Evolutionary conservation across 1,140 invertebrate genomes (phyloP), one percentile per base, ranked within the genome.

Genomic region (Brachionus rubens): DNA sequence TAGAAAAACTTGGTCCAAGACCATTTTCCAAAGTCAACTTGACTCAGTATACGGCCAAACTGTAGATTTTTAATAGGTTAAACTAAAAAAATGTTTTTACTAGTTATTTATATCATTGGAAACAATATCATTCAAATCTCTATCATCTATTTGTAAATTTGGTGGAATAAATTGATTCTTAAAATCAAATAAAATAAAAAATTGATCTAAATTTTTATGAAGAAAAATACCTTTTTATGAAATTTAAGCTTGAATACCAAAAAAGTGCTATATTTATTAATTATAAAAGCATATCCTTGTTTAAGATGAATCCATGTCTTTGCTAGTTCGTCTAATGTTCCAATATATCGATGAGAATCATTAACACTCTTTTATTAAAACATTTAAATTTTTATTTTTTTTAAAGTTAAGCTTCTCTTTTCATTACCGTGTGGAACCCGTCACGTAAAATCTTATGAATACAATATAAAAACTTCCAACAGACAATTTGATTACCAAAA

Each of bases 401-500:
- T 59, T 12, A 36, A 36, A 36, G 33, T 5, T 5, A 36, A 36
- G 12, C 10, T 30, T 47, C 10, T 0, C 19, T 47, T 70, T 33
- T 1, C 19, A 3, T 50, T 48, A 92, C 91, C 79, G 91, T 89
- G 24, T 89, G 88, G 86, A 98, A 94, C 2, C 94, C 96, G 85
- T 99, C 96, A 14, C 95, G 87, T 48, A 98, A 84, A 33, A 99
- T 87, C 86, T 98, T 98, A 84, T 98, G 95, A 4, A 97, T 87
- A 67, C 98, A 91, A 87, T 98, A 93, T 81, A 94, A 97, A 85
- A 98, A 97, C 84, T 99, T 99, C 96, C 96, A 99, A 2, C 93
- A 92, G 21, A 96, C 89, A 78, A 98, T 95, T 54, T 92, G 89
- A 86, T 95, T 92, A 77, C 93, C 92, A 85, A 93, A 90, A 2